Evolutionary conservation across 2,888 invertebrate species (phyloP), one percentile per base, ranked within the genome.

Genomic region (Dorcus hopei): DNA sequence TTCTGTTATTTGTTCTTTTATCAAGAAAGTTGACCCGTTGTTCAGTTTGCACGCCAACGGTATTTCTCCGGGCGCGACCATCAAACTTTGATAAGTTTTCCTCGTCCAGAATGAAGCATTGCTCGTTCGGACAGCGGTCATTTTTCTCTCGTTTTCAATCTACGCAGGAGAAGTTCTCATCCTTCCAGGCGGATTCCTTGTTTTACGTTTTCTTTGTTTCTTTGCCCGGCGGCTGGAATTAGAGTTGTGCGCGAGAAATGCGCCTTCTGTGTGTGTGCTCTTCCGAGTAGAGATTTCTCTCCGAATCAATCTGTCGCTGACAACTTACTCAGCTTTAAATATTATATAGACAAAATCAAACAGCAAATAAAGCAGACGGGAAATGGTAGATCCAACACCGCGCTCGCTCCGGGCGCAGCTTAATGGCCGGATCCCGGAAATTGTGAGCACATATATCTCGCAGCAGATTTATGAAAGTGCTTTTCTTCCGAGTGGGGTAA

Each of bases 371-470:
- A 75, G 72, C 67, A 72, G 68, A 66, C 65, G 69, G 72, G 71
- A 72, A 73, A 70, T 69, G 71, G 72, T 69, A 72, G 72, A 73
- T 72, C 72, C 68, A 72, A 72, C 73, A 69, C 70, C 73, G 72
- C 72, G 70, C 70, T 70, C 70, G 69, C 71, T 73, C 72, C 73
- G 70, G 75, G 72, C 74, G 76, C 74, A 77, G 77, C 78, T 78
- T 89, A 89, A 89, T 89, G 89, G 89, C 88, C 89, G 89, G 88
- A 88, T 89, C 89, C 89, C 87, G 89, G 89, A 89, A 89, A 89
- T 89, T 89, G 89, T 89, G 89, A 88, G 87, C 89, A 87, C 89
- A 89, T 89, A 89, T 89, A 90, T 90, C 89, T 89, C 86, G 84
- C 83, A 84, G 88, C 89, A 89, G 90, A 90, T 90, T 90, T 90